Conservation (phyloP, 2,113 vertebrate species). For the Sorex araneus region DNA sequence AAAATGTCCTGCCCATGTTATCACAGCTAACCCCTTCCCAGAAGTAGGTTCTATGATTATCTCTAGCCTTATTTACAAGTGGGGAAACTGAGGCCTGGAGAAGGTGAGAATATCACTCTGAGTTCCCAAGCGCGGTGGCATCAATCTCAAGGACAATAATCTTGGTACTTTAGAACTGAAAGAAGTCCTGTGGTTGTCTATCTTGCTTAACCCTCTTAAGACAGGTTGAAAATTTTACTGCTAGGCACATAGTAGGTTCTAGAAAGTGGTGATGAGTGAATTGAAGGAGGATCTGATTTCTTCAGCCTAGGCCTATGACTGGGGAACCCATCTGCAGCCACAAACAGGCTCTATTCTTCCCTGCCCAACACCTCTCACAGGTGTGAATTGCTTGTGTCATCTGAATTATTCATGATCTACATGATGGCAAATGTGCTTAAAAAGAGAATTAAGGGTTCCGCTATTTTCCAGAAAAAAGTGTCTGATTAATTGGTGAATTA, state of each 20-base stretch:
- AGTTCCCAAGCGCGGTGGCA: background rate
- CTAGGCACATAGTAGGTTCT: conserved; percentile 21
- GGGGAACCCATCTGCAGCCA: conserved; percentile 69
- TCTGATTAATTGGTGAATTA: conserved; percentile 43
- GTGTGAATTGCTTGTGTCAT: conserved; percentile 80
- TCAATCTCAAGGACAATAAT: background rate
- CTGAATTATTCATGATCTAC: conserved; percentile 84
- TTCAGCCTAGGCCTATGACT: conserved; percentile 52
- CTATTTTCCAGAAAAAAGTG: conserved; percentile 64
- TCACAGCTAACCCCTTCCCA: background rate
- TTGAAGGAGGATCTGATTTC: conserved; percentile 11
- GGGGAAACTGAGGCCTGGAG: background rate
- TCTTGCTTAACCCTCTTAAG: background rate
- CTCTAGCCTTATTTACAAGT: conserved; percentile 7
- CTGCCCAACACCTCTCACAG: conserved; percentile 75
- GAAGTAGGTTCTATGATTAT: background rate
- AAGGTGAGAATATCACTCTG: conserved; percentile 15
- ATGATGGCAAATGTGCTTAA: conserved; percentile 62
- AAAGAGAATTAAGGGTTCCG: conserved; percentile 56
- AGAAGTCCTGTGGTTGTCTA: background rate
- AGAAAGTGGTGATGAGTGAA: background rate
- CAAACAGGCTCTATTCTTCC: conserved; percentile 71
- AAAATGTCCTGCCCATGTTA: background rate
- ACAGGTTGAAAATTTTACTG: background rate
- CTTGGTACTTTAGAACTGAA: background rate